Conservation (phyloP, 2,113 vertebrate species). For the Myrmophylax atrothorax region DNA sequence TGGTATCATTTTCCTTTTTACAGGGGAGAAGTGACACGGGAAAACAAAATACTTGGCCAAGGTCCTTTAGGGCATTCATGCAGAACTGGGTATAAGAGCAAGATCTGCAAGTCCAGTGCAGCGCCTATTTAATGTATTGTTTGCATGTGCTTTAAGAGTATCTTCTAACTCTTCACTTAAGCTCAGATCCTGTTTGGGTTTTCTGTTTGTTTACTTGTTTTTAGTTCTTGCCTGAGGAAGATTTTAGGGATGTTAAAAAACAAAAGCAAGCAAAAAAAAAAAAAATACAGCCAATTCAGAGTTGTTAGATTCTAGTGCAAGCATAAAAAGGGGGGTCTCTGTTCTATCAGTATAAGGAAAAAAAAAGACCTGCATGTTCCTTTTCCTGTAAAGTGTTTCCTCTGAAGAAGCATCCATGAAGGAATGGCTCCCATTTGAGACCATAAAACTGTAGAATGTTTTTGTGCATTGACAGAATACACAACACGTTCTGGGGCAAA, state of each 20-base stretch:
- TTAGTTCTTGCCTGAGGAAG: neutral
- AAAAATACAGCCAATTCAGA: neutral
- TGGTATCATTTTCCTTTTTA: neutral
- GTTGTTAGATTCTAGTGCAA: neutral
- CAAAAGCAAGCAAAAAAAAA: neutral
- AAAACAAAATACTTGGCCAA: neutral
- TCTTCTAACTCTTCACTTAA: neutral
- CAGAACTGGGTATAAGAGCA: neutral
- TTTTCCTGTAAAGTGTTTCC: neutral
- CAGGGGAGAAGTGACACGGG: neutral
- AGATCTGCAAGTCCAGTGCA: neutral
- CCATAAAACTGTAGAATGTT: neutral
- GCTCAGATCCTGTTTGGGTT: neutral
- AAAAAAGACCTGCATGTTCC: neutral
- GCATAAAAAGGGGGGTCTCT: neutral
- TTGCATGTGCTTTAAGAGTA: neutral
- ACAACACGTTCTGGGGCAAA: neutral
- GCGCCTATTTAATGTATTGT: neutral
- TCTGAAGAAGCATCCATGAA: neutral
- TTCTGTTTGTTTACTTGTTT: constrained; percentile 20
- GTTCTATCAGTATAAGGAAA: neutral
- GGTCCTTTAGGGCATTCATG: neutral
- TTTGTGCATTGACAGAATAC: neutral
- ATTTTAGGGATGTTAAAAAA: constrained; percentile 12
- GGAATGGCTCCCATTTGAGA: neutral